A percentile compares a stretch with the other conserved stretches of the same genome.
phyloP scores from a whole-genome alignment of 2,113 vertebrate genomes.

The Catharus minimus region DNA sequence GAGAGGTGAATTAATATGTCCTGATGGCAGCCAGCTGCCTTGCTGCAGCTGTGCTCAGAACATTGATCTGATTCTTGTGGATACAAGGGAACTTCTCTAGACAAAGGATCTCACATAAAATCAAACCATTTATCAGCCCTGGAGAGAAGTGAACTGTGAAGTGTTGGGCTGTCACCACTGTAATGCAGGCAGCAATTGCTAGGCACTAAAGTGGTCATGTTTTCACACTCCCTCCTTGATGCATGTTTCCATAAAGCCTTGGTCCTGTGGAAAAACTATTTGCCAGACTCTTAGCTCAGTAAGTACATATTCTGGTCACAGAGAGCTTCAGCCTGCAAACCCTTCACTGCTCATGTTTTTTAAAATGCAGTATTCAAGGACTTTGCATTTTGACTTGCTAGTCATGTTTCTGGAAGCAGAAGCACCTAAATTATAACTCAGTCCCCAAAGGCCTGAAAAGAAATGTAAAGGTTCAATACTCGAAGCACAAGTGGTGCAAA shows the following conservation, averaged over 20 bases:
- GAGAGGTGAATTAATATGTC: not conserved
- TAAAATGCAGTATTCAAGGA: not conserved
- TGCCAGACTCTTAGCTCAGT: not conserved
- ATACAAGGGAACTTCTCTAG: not conserved
- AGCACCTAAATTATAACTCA: not conserved
- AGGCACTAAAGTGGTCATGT: not conserved
- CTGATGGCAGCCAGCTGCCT: conserved; percentile 20
- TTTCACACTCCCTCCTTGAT: not conserved
- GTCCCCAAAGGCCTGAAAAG: not conserved
- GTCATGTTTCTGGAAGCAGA: not conserved
- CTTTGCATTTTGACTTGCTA: not conserved
- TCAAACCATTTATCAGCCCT: not conserved
- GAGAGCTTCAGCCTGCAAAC: not conserved
- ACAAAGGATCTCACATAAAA: not conserved
- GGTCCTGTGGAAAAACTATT: not conserved
- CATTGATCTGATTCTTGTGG: not conserved
- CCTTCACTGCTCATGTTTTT: not conserved
- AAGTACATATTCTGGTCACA: not conserved
- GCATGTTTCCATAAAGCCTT: not conserved
- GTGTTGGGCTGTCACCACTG: not conserved
- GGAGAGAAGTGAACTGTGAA: not conserved
- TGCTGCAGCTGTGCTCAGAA: not conserved
- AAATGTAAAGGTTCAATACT: not conserved
- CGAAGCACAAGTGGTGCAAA: not conserved
- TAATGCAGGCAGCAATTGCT: not conserved